Percentiles rank a stretch among this genome's conserved stretches.
phyloP scores from a whole-genome alignment of 2,888 invertebrate genomes.

The Calliopum simillimum region DNA sequence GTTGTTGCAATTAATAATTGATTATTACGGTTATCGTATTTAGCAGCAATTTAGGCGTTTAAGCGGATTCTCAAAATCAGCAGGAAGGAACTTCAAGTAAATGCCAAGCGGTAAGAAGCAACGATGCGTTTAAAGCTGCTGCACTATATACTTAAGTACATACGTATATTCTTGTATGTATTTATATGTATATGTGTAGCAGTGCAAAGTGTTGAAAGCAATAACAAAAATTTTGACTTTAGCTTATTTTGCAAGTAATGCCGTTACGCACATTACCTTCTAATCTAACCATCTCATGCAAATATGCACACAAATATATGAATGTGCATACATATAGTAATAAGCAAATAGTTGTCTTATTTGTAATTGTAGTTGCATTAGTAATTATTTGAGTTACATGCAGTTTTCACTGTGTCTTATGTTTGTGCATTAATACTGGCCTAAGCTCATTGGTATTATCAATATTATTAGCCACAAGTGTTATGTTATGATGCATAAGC shows the following conservation, averaged over 20 bases:
- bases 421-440: not conserved
- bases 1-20: too few relatives aligned
- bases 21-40: too few relatives aligned
- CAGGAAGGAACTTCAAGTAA: too few relatives aligned
- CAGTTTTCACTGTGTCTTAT: not conserved
- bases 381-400: constrained; percentile 5
- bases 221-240: too few relatives aligned
- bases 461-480: constrained; percentile 15
- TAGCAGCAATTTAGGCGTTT: too few relatives aligned
- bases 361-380: not conserved
- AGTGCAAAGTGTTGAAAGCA: not conserved
- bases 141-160: not conserved
- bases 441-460: constrained; percentile 1
- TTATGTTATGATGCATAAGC: not conserved
- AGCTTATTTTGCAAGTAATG: too few relatives aligned
- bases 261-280: too few relatives aligned
- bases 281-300: too few relatives aligned
- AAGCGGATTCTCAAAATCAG: too few relatives aligned
- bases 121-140: too few relatives aligned
- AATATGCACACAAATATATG: too few relatives aligned
- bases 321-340: not conserved
- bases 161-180: not conserved
- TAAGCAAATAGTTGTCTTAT: constrained; percentile 7
- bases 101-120: too few relatives aligned
- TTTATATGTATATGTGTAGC: not conserved